phyloP scores from a whole-genome alignment of 2,888 invertebrate genomes.

The Acheta domesticus region DNA sequence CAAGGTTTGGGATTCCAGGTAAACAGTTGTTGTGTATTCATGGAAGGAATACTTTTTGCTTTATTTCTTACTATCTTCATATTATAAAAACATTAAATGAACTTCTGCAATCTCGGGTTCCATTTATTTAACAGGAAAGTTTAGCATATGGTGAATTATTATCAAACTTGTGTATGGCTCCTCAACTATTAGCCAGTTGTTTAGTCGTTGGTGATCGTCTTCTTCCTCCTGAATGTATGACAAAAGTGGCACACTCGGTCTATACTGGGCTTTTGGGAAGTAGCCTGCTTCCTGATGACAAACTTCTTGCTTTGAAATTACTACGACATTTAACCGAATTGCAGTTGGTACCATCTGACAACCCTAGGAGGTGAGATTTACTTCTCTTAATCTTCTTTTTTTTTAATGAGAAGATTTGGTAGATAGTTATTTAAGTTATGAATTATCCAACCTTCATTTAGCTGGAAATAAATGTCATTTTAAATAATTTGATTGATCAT shows the following conservation, averaged over 20 bases:
- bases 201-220: slow-evolving; percentile 64
- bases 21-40: slow-evolving; percentile 39
- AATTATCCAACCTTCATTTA: too few species aligned
- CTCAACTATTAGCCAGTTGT: slow-evolving; percentile 66
- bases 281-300: slow-evolving; percentile 72
- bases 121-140: slow-evolving; percentile 49
- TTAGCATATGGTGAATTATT: slow-evolving; percentile 67
- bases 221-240: slow-evolving; percentile 48
- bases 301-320: slow-evolving; percentile 61
- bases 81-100: too few species aligned
- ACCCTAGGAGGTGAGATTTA: slow-evolving; percentile 55
- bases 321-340: slow-evolving; percentile 65
- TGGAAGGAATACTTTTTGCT: too few species aligned
- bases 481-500: too few species aligned
- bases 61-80: too few species aligned
- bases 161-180: slow-evolving; percentile 63
- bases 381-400: not conserved
- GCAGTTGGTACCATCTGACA: slow-evolving; percentile 67
- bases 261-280: slow-evolving; percentile 69
- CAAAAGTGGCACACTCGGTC: slow-evolving; percentile 54
- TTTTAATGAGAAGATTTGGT: not conserved
- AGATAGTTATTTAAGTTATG: too few species aligned
- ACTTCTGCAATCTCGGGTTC: too few species aligned
- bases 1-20: slow-evolving; percentile 82
- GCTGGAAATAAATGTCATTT: too few species aligned